Evolutionary conservation across 2,113 vertebrate genomes (phyloP), one percentile per base, ranked within the genome.

Genomic region (Rhea americana): DNA sequence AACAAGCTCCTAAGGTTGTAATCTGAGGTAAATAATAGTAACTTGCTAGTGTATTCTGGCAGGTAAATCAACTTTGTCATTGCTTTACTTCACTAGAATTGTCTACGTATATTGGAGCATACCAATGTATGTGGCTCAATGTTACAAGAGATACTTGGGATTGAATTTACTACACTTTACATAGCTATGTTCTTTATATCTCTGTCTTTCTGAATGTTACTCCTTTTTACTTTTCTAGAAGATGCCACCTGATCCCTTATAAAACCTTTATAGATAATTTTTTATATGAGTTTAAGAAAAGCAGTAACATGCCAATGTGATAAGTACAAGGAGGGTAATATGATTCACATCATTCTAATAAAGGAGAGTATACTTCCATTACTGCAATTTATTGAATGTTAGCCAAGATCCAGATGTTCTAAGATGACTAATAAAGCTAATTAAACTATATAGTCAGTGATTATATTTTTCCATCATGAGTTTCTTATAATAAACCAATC

Each of bases 401-500:
- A 78, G 5, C 28, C 48, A 45, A 48, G 85, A 26, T 67, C 14
- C 7, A 19, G 28, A n/a, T 14, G 1, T 26, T 85, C 24, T 76
- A n/a, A 56, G 26, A 56, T 41, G 39, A 87, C 11, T 91, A 72
- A 75, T 70, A 47, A 92, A 55, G 5, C 12, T 74, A 77, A 22
- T 68, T 59, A 81, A 87, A 32, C 32, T 50, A 5, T 26, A 25
- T 21, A 53, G 30, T 13, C 41, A 82, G 59, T 87, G 51, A 87
- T 51, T 80, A 26, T 62, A n/a, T 32, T 66, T 77, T 72, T 78
- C 21, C 11, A 74, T 26, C 39, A 65, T 75, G 43, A 85, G 88
- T 66, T 90, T 91, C 32, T 90, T 84, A 26, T 62, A 9, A 79
- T 77, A 93, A 82, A 78, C 6, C 35, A 85, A 63, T 72, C 58